Evolutionary conservation across 2,113 vertebrate species (phyloP).

Genomic region (Cynopterus brachyotis): DNA sequence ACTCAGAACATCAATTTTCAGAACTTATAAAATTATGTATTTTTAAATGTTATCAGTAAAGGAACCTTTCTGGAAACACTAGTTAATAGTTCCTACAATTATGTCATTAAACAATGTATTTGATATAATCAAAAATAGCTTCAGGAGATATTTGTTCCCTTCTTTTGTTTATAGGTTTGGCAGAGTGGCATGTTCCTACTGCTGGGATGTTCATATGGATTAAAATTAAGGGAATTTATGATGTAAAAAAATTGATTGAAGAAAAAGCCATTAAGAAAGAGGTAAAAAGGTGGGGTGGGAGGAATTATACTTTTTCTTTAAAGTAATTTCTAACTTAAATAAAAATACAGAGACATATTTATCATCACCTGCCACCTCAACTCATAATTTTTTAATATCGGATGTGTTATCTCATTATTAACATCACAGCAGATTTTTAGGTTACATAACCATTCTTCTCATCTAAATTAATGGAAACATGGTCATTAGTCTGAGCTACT

Average conservation of each 20-base stretch:
- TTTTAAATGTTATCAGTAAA: neutral
- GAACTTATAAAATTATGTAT: neutral
- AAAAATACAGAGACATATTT: neutral
- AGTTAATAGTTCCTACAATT: neutral
- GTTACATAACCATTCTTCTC: neutral
- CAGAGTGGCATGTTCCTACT: conserved; percentile 92
- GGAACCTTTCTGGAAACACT: neutral
- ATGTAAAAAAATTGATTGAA: conserved; percentile 90
- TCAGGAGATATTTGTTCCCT: neutral
- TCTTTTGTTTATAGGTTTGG: conserved; percentile 84
- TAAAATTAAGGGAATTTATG: conserved; percentile 91
- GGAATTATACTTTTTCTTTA: neutral
- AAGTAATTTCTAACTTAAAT: neutral
- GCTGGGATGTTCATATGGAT: conserved; percentile 98
- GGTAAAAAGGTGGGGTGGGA: conserved; percentile 80
- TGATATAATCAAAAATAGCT: neutral
- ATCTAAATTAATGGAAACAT: neutral
- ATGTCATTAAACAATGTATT: neutral
- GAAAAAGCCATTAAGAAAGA: conserved; percentile 94
- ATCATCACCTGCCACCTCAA: neutral
- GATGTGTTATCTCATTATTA: neutral
- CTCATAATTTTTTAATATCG: neutral
- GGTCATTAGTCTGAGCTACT: neutral
- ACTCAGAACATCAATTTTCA: neutral
- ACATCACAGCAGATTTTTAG: neutral